Conservation (phyloP, 2,888 invertebrate species). For the Chrysodeixis includens region DNA sequence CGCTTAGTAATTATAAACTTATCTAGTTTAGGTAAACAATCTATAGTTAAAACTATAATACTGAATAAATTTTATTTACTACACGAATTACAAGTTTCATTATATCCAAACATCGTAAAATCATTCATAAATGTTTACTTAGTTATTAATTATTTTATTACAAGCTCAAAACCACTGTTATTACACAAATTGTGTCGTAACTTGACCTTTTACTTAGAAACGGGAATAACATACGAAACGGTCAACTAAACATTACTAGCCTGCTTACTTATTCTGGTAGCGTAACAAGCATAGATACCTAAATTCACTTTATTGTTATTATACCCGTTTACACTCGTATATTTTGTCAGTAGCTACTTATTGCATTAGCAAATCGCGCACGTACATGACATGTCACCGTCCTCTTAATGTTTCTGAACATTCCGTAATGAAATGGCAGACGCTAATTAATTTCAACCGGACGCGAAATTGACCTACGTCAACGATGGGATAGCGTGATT, state of each 20-base stretch:
- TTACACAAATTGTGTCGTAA: too few species aligned
- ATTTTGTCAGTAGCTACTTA: constrained; percentile 44
- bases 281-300: constrained; percentile 33
- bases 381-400: constrained; percentile 41
- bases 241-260: constrained; percentile 6
- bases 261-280: constrained; percentile 30
- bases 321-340: constrained; percentile 14
- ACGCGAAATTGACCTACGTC: constrained; percentile 77
- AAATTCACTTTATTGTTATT: constrained; percentile 46
- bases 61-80: too few species aligned
- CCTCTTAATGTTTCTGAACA: constrained; percentile 45
- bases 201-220: constrained; percentile 4
- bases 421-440: constrained; percentile 73
- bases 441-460: constrained; percentile 79
- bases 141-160: too few species aligned
- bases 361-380: constrained; percentile 41
- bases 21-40: too few species aligned
- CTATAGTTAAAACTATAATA: too few species aligned
- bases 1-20: too few species aligned
- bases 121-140: too few species aligned
- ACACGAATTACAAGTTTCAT: too few species aligned
- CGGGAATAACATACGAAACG: neutral
- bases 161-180: too few species aligned
- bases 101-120: too few species aligned
- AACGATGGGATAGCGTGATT: constrained; percentile 39